Conservation (phyloP, 2,113 vertebrate genomes). For the Neodontobutis hainanensis region DNA sequence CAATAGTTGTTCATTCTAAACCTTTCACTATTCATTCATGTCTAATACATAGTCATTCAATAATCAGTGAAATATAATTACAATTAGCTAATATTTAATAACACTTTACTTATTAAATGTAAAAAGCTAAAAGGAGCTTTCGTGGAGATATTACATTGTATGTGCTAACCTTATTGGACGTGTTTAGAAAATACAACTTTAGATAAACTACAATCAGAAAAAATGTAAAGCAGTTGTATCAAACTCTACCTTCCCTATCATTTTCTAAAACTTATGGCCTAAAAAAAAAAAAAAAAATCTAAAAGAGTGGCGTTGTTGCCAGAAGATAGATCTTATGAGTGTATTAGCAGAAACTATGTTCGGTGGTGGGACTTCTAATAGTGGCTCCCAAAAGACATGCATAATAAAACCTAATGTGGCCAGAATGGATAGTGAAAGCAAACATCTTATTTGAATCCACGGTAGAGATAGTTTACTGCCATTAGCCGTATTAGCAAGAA, state of each 20-base stretch:
- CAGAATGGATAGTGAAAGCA: not conserved
- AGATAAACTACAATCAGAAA: conserved; percentile 46
- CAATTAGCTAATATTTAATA: conserved; percentile 36
- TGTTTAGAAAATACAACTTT: conserved; percentile 37
- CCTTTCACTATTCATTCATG: conserved; percentile 2
- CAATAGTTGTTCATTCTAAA: not conserved
- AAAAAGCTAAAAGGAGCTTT: conserved; percentile 20
- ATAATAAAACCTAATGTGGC: conserved; percentile 27
- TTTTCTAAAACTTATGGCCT: conserved; percentile 26
- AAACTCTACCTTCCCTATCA: conserved; percentile 21
- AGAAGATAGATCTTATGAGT: not conserved
- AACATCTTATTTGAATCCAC: conserved; percentile 26
- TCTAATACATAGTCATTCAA: conserved; percentile 20
- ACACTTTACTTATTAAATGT: conserved; percentile 17
- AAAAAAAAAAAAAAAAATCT: conserved; percentile 9
- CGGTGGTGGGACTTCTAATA: conserved; percentile 7
- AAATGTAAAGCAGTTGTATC: conserved; percentile 25
- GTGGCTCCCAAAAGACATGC: conserved; percentile 25
- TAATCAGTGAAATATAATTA: conserved; percentile 10
- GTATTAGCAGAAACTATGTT: not conserved
- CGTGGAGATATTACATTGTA: too few relatives aligned
- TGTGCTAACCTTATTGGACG: too few relatives aligned
- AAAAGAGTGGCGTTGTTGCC: conserved; percentile 20
- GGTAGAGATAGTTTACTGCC: not conserved
- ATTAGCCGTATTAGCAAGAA: conserved; percentile 23